Base-by-base conservation (phyloP, 1,140 invertebrate species). In the Zophobas atratus region DNA sequence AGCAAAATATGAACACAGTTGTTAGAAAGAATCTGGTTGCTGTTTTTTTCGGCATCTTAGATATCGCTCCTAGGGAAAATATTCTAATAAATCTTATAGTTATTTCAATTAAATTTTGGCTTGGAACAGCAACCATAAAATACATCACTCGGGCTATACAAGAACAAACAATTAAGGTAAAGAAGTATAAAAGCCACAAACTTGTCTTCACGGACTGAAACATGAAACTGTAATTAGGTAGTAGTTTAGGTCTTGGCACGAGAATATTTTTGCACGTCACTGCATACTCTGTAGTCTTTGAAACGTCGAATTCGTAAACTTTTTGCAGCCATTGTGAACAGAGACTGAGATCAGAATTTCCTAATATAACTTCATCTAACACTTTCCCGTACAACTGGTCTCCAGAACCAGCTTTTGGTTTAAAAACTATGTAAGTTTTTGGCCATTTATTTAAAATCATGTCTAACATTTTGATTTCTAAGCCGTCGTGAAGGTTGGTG, bases 371-470 rank as follows among this genome's bases (percentile, higher is more conserved):
- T 43, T 4, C 1, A 32, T 1, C 20, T 5, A 67, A 43, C 8
- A 33, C 39, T 20, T 46, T 46, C 1, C 1, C 38, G 20, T 67
- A 67, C 5, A 67, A 67, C 41, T 32, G 32, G 1, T 67, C n/a
- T 32, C 38, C 60, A 43, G 60, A 67, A 1, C 32, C 4, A 1
- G 3, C 20, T 51, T 20, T 43, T 43, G 6, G 38, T 67, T 67
- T 67, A 3, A 67, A 43, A 41, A 67, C 41, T n/a, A 43, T 36
- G n/a, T 67, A 67, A 67, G n/a, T 43, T 20, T 2, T 35, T 0
- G 70, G 70, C 48, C 46, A 72, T n/a, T 41, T 33, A 35, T 72
- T 72, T 34, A 55, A n/a, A 35, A 72, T 72, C 36, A 34, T 33
- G 46, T 72, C 8, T 36, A 72, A 72, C 51, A 72, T 53, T 51